A percentile compares a stretch with the other conserved stretches of the same genome.
Conservation (phyloP, 2,888 invertebrate genomes). For the Drosophila sordidula region DNA sequence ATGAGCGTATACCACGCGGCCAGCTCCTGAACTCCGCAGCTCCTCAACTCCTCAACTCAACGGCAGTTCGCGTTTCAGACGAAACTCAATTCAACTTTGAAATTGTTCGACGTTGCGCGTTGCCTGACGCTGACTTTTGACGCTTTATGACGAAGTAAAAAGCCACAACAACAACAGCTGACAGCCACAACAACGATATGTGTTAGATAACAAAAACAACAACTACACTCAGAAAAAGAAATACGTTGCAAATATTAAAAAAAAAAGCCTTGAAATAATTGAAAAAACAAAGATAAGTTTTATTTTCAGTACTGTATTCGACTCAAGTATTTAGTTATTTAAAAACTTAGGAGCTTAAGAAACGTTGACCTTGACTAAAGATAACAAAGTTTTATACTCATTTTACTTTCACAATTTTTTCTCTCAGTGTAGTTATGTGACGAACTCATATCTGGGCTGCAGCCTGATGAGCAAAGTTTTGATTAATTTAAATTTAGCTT, state of each 20-base stretch:
- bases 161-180: conserved; percentile 32
- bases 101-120: conserved; percentile 57
- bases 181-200: conserved; percentile 32
- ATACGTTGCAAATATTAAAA: background rate
- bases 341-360: no score
- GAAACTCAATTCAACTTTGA: conserved; percentile 79
- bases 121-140: conserved; percentile 63
- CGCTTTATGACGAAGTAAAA: conserved; percentile 73
- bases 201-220: conserved; percentile 51
- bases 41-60: conserved; percentile 10
- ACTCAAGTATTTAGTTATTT: no score
- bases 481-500: conserved; percentile 62
- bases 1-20: conserved; percentile 17
- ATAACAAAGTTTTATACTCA: no score
- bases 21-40: background rate
- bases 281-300: no score
- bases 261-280: no score
- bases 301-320: no score
- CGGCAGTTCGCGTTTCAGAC: conserved; percentile 29
- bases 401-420: background rate
- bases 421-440: background rate
- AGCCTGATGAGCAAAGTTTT: conserved; percentile 67
- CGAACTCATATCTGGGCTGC: conserved; percentile 21
- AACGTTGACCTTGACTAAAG: no score
- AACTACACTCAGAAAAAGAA: background rate